Percentiles rank a stretch among this genome's conserved stretches.
These are phyloP conservation scores for Rhabdophis nuchalis DNA, from an alignment of 2,797 vertebrate species.

Conservation along the genomic window DNA sequence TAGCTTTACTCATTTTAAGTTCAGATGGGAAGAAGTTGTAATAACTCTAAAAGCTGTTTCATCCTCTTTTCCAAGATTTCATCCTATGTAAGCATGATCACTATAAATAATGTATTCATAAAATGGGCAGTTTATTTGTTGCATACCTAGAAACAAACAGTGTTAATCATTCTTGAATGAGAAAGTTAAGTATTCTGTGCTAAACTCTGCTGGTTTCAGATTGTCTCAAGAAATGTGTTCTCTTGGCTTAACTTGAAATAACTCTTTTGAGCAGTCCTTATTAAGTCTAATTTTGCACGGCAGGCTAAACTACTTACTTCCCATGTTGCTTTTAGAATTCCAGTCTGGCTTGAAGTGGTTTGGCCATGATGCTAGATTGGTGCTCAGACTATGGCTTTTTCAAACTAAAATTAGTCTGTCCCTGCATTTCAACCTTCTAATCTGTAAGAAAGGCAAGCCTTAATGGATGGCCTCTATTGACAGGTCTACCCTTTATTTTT, in stretches of 20 bases:
- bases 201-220: neutral
- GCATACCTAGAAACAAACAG: neutral
- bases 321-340: neutral
- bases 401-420: neutral
- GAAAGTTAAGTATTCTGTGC: neutral
- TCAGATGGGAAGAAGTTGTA: neutral
- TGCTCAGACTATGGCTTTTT: neutral
- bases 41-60: neutral
- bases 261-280: neutral
- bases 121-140: neutral
- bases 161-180: neutral
- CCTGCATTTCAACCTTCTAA: neutral
- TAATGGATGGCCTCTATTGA: neutral
- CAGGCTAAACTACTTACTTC: neutral
- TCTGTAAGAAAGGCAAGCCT: neutral
- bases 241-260: neutral
- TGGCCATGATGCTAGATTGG: neutral
- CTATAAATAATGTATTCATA: neutral
- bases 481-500: neutral
- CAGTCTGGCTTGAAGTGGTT: neutral
- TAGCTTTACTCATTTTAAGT: neutral
- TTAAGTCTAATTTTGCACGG: neutral
- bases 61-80: neutral
- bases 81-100: neutral
- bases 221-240: neutral